A percentile compares a stretch with the other conserved stretches of the same genome.
Conservation (phyloP, 1,140 invertebrate genomes). For the Ips typographus region DNA sequence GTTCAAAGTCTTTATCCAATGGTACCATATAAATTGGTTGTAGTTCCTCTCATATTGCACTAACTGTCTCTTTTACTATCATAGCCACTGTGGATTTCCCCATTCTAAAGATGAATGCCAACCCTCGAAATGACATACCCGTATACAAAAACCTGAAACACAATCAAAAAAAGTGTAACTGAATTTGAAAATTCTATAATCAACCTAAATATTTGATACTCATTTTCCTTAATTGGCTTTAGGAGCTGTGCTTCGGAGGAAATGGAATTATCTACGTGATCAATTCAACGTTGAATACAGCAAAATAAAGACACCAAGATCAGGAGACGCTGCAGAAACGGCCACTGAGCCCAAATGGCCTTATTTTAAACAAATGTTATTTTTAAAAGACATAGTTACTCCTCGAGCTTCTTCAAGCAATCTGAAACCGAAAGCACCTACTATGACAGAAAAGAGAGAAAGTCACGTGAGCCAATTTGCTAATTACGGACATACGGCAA, state of each 20-base stretch:
- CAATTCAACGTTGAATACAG: too few relatives aligned
- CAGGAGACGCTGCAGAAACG: too few relatives aligned
- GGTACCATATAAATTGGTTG: slow-evolving; percentile 34
- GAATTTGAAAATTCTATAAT: neutral
- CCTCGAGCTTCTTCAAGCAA: too few relatives aligned
- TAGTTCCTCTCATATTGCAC: slow-evolving; percentile 25
- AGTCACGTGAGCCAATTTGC: too few relatives aligned
- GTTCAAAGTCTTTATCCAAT: slow-evolving; percentile 34
- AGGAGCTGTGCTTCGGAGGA: neutral
- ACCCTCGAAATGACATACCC: neutral
- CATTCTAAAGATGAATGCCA: neutral
- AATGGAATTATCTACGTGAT: too few relatives aligned
- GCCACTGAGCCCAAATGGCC: too few relatives aligned
- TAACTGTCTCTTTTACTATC: neutral
- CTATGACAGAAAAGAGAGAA: too few relatives aligned
- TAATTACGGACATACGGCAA: too few relatives aligned
- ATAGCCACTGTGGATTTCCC: neutral
- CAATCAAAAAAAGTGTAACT: neutral
- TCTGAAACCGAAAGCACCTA: too few relatives aligned
- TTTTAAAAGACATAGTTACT: too few relatives aligned
- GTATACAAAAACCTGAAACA: neutral
- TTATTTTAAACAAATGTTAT: too few relatives aligned
- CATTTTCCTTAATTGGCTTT: neutral
- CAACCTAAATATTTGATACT: neutral
- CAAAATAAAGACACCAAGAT: too few relatives aligned